Conservation (phyloP, 2,797 vertebrate species). For the Sebastes nivosus region DNA sequence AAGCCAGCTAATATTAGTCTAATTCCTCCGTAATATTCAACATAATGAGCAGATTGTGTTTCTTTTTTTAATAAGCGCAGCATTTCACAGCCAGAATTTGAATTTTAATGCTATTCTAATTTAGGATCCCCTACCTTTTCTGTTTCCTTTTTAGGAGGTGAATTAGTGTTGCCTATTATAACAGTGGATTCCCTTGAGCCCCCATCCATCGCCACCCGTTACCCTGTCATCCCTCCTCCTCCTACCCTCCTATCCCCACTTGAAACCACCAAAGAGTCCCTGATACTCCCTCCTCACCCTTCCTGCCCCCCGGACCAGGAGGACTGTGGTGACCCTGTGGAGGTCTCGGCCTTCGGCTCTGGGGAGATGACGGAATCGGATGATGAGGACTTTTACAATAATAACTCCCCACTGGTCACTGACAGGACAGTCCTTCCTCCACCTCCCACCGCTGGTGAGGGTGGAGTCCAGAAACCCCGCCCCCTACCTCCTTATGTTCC, state of each 20-base stretch:
- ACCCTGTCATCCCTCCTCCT: slow-evolving; percentile 92
- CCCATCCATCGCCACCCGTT: slow-evolving; percentile 92
- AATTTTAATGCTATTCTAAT: slow-evolving; percentile 69
- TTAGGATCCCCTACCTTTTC: slow-evolving; percentile 75
- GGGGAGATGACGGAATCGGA: slow-evolving; percentile 95
- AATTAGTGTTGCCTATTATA: slow-evolving; percentile 97
- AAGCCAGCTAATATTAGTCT: slow-evolving; percentile 29
- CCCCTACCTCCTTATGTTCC: slow-evolving; percentile 83
- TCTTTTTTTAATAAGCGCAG: slow-evolving; percentile 41
- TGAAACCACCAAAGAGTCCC: slow-evolving; percentile 93
- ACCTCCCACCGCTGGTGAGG: slow-evolving; percentile 83
- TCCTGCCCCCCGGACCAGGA: slow-evolving; percentile 92
- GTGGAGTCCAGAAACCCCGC: slow-evolving; percentile 81
- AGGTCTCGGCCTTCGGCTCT: slow-evolving; percentile 94
- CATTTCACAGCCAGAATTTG: slow-evolving; percentile 27
- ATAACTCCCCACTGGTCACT: slow-evolving; percentile 91
- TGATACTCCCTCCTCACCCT: slow-evolving; percentile 87
- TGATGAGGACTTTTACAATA: slow-evolving; percentile 96
- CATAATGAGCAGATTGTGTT: slow-evolving; percentile 53
- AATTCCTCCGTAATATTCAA: slow-evolving; percentile 35
- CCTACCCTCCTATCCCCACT: slow-evolving; percentile 91
- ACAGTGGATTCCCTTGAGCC: slow-evolving; percentile 96
- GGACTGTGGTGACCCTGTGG: slow-evolving; percentile 93
- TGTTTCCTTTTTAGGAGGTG: slow-evolving; percentile 91
- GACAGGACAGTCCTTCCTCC: slow-evolving; percentile 92